Conservation (phyloP, 2,888 invertebrate genomes). For the Smittia aterrima region DNA sequence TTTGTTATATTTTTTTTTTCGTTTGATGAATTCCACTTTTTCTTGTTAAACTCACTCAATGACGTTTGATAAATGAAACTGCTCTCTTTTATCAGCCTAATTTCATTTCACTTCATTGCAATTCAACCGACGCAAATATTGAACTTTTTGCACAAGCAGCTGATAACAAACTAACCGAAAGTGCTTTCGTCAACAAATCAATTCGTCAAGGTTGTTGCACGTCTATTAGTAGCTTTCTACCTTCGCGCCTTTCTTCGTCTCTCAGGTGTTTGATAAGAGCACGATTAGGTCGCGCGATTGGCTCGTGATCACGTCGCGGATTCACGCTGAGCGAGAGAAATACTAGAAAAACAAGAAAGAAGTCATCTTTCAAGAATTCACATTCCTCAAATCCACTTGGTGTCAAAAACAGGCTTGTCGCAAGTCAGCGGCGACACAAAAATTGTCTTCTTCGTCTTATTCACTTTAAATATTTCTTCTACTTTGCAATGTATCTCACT, state of each 20-base stretch:
- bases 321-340: slow-evolving; percentile 3
- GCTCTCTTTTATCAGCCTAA: background rate
- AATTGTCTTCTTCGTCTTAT: slow-evolving; percentile 9
- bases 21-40: slow-evolving; percentile 22
- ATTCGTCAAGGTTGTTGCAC: slow-evolving; percentile 24
- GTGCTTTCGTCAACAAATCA: background rate
- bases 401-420: slow-evolving; percentile 13
- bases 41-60: background rate
- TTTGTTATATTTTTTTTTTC: slow-evolving; percentile 8
- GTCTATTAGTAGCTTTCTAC: slow-evolving; percentile 24
- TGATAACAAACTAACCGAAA: background rate
- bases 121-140: background rate
- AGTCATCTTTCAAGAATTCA: slow-evolving; percentile 41
- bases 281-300: slow-evolving; percentile 27
- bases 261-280: background rate
- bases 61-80: background rate
- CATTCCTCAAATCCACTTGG: slow-evolving; percentile 37
- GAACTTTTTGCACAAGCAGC: background rate
- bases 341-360: slow-evolving; percentile 41
- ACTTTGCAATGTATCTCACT: background rate
- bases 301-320: slow-evolving; percentile 33
- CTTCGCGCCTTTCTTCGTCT: background rate
- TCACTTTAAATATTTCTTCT: slow-evolving; percentile 1
- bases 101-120: background rate
- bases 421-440: slow-evolving; percentile 2